A percentile compares a stretch with the other conserved stretches of the same genome.
Conservation (phyloP, 2,888 invertebrate species). For the Pristionchus exspectatus region DNA sequence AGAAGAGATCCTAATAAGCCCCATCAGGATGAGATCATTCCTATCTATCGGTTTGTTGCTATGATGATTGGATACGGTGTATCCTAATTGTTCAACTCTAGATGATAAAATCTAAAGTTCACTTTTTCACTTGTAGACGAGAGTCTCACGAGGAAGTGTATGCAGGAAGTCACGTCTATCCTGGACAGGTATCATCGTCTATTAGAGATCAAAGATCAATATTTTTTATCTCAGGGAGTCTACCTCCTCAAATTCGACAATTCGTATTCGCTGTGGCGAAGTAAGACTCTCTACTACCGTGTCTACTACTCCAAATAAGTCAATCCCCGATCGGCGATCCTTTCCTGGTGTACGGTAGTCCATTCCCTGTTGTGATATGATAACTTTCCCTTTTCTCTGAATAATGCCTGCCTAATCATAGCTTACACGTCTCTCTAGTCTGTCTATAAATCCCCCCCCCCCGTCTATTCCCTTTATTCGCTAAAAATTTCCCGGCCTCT, state of each 20-base stretch:
- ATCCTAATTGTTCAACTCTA: not conserved
- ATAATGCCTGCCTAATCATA: slow-evolving; percentile 12
- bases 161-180: slow-evolving; percentile 96
- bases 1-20: slow-evolving; percentile 80
- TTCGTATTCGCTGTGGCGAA: slow-evolving; percentile 98
- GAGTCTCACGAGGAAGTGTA: slow-evolving; percentile 98
- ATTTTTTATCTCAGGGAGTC: slow-evolving; percentile 23
- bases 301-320: slow-evolving; percentile 89
- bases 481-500: not conserved
- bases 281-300: slow-evolving; percentile 98
- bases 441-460: not conserved
- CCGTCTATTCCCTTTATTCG: not conserved
- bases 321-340: not conserved
- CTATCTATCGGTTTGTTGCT: slow-evolving; percentile 86
- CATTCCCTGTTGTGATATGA: slow-evolving; percentile 20
- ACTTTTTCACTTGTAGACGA: slow-evolving; percentile 80
- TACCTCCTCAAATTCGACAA: slow-evolving; percentile 90
- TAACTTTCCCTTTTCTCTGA: slow-evolving; percentile 14
- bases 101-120: too few species aligned
- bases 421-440: slow-evolving; percentile 27
- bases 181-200: slow-evolving; percentile 87
- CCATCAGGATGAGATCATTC: slow-evolving; percentile 89
- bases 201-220: slow-evolving; percentile 14
- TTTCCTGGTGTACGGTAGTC: slow-evolving; percentile 24
- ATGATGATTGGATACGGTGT: not conserved